These are phyloP conservation scores for Enteromius anoplus DNA, from an alignment of 2,797 vertebrate genomes.

Conservation along the genomic window DNA sequence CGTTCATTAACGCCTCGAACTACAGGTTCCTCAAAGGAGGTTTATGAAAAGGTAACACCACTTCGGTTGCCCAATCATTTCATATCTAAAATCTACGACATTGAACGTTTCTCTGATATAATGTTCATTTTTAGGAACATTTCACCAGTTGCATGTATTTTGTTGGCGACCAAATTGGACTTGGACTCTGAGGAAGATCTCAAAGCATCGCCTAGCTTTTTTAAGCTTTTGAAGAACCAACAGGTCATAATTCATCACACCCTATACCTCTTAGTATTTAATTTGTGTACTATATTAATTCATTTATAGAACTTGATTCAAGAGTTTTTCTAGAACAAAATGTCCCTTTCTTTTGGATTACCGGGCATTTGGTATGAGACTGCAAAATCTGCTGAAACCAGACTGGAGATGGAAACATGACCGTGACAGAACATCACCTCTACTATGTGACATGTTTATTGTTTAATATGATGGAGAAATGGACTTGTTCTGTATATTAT, in stretches of 20 bases:
- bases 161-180: slow-evolving; percentile 11
- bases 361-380: slow-evolving; percentile 46
- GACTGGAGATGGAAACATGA: slow-evolving; percentile 19
- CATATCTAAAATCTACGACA: slow-evolving; percentile 11
- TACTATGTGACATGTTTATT: background rate
- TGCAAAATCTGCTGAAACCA: slow-evolving; percentile 58
- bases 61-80: background rate
- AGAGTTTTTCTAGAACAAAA: slow-evolving; percentile 32
- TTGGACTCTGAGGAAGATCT: slow-evolving; percentile 19
- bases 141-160: slow-evolving; percentile 13
- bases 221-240: slow-evolving; percentile 9
- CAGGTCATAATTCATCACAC: slow-evolving; percentile 14
- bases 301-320: background rate
- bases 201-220: background rate
- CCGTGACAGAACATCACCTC: slow-evolving; percentile 31
- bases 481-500: background rate
- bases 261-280: slow-evolving; percentile 9
- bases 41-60: slow-evolving; percentile 21
- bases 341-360: slow-evolving; percentile 61
- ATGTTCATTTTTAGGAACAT: slow-evolving; percentile 39
- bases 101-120: slow-evolving; percentile 36
- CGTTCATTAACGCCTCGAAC: background rate
- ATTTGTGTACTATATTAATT: background rate
- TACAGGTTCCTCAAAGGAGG: background rate
- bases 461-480: slow-evolving; percentile 19